A percentile compares a stretch with the other conserved stretches of the same genome.
Conservation (phyloP, 2,113 vertebrate species). For the Pygoscelis antarcticus region DNA sequence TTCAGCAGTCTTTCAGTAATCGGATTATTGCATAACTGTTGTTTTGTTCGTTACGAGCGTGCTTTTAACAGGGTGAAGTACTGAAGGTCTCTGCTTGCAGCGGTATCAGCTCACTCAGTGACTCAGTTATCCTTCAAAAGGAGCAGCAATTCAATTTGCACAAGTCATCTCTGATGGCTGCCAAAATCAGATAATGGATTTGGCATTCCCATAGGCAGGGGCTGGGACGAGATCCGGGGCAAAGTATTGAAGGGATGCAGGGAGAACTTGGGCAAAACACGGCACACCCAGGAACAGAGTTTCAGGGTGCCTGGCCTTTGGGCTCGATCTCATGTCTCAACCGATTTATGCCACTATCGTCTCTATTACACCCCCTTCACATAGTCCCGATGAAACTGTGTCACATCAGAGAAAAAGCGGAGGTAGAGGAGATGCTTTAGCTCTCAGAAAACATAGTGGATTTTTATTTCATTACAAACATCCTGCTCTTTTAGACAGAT, state of each 20-base stretch:
- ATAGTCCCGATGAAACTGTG: neutral
- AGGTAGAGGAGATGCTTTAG: neutral
- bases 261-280: neutral
- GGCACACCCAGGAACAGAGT: neutral
- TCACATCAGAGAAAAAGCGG: neutral
- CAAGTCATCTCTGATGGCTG: neutral
- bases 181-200: neutral
- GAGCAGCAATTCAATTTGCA: neutral
- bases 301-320: neutral
- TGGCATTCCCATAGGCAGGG: neutral
- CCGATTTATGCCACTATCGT: rapidly evolving
- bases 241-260: neutral
- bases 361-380: neutral
- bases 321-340: neutral
- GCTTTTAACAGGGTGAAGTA: neutral
- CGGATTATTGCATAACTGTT: neutral
- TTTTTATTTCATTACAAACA: neutral
- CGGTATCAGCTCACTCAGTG: neutral
- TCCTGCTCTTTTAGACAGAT: neutral
- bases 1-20: neutral
- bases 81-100: neutral
- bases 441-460: neutral
- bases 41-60: rapidly evolving
- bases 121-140: neutral
- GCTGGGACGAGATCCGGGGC: neutral